Evolutionary conservation across 2,113 vertebrate species (phyloP), one percentile per base, ranked within the genome.

Genomic region (Albula goreensis): DNA sequence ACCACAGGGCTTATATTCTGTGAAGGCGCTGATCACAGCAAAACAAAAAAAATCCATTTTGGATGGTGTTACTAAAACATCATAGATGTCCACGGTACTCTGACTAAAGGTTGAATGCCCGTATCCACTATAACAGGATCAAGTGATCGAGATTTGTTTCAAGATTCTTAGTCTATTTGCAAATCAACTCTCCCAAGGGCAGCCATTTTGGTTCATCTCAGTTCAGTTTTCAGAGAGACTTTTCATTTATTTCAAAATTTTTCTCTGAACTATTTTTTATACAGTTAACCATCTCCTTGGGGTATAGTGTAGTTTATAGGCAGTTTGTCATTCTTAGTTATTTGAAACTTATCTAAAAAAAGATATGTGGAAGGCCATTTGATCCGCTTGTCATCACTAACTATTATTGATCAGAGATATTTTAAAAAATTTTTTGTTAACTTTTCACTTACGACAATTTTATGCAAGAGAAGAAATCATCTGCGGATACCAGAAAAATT

Each of bases 1-100:
- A 74, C 70, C 70, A 31, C 70, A 74, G n/a, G 70, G n/a, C n/a
- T 74, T 74, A 74, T 25, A n/a, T 74, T 74, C 70, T 31, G 70
- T 74, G 70, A n/a, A 74, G 70, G 70, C 10, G 70, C 70, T 74
- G 70, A 74, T 74, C 70, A n/a, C 17, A 70, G 63, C 19, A n/a
- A 19, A 70, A 70, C 0, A 60, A 70, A 70, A n/a, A 22, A 70
- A n/a, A 70, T 74, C 70, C 70, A 31, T 8, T 74, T 74, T 9
- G 70, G 70, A 74, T n/a, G 70, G 63, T 70, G 63, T 22, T 0
- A 5, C 4, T n/a, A n/a, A 70, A 70, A 70, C 7, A 70, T 8
- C 63, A 70, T 70, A 70, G 63, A 70, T 70, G 17, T 70, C 63
- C 3, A 70, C 63, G n/a, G 56, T 13, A 15, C 56, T 15, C 56